Conservation (phyloP, 2,113 vertebrate species). For the Ivindomyrus marchei region DNA sequence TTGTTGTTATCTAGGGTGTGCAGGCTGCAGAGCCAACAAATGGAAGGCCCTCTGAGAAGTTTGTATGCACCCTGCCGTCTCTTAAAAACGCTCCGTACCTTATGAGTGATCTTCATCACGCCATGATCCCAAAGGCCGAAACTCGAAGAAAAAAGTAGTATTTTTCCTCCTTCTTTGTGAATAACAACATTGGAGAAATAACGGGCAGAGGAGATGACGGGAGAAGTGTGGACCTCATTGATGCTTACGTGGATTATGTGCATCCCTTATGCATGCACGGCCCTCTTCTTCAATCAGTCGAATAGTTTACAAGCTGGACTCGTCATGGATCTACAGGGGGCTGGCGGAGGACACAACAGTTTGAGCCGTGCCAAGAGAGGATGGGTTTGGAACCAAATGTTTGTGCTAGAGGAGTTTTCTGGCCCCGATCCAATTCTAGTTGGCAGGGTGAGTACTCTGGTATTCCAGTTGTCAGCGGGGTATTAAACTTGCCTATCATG, state of each 20-base stretch:
- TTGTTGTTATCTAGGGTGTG: conserved; percentile 58
- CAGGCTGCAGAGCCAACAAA: conserved; percentile 59
- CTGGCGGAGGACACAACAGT: conserved; percentile 79
- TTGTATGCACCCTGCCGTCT: conserved; percentile 56
- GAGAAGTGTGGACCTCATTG: conserved; percentile 86
- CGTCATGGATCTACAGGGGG: conserved; percentile 61
- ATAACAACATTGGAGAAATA: conserved; percentile 40
- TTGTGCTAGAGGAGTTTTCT: conserved; percentile 98
- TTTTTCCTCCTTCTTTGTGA: conserved; percentile 59
- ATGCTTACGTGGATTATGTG: conserved; percentile 93
- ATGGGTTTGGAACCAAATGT: conserved; percentile 99
- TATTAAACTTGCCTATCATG: conserved; percentile 66
- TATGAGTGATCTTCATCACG: conserved; percentile 73
- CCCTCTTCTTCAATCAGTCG: conserved; percentile 68
- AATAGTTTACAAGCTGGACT: conserved; percentile 68
- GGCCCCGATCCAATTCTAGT: conserved; percentile 98
- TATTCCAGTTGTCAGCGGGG: conserved; percentile 56
- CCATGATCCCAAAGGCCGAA: conserved; percentile 75
- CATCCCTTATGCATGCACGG: conserved; percentile 70
- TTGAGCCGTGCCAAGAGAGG: conserved; percentile 95
- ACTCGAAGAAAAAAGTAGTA: conserved; percentile 76
- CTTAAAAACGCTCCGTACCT: conserved; percentile 67
- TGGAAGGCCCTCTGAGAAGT: conserved; percentile 62
- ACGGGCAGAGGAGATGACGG: conserved; percentile 79
- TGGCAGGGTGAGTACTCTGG: conserved; percentile 86